phyloP scores from a whole-genome alignment of 1,140 invertebrate genomes.

The Pectinophora gossypiella region DNA sequence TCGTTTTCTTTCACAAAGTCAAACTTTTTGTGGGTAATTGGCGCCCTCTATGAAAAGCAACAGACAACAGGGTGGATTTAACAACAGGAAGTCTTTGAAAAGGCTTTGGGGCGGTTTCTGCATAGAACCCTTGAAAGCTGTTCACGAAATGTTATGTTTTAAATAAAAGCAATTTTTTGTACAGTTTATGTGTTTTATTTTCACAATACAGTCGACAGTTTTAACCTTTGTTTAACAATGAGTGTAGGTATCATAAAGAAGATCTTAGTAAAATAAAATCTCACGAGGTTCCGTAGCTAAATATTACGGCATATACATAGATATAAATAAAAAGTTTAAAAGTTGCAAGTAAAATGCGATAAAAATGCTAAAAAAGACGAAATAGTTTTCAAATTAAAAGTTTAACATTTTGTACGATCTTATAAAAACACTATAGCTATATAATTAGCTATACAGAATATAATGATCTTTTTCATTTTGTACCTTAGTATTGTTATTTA shows the following conservation, averaged over 20 bases:
- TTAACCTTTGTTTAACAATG: constrained; percentile 17
- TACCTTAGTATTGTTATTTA: background rate
- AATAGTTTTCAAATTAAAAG: background rate
- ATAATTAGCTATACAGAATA: constrained; percentile 2
- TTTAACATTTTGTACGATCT: background rate
- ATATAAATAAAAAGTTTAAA: background rate
- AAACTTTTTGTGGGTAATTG: too few species aligned
- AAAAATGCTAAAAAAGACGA: background rate
- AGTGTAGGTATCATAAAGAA: constrained; percentile 1
- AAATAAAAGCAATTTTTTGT: background rate
- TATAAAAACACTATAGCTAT: too few species aligned
- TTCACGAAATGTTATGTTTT: too few species aligned
- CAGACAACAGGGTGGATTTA: too few species aligned
- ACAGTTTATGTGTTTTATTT: constrained; percentile 34
- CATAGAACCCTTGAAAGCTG: too few species aligned
- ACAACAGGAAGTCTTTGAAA: too few species aligned
- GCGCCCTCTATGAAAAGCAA: too few species aligned
- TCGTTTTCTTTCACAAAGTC: too few species aligned
- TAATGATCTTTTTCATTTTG: background rate
- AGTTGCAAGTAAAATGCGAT: background rate
- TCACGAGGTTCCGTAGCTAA: background rate
- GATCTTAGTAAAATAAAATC: background rate
- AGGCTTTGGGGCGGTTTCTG: too few species aligned
- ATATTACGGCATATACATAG: background rate
- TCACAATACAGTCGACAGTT: constrained; percentile 48